A percentile compares a stretch with the other conserved stretches of the same genome.
These are phyloP conservation scores for Nothobranchius kuhntae DNA, from an alignment of 2,113 vertebrate species.

Conservation along the genomic window DNA sequence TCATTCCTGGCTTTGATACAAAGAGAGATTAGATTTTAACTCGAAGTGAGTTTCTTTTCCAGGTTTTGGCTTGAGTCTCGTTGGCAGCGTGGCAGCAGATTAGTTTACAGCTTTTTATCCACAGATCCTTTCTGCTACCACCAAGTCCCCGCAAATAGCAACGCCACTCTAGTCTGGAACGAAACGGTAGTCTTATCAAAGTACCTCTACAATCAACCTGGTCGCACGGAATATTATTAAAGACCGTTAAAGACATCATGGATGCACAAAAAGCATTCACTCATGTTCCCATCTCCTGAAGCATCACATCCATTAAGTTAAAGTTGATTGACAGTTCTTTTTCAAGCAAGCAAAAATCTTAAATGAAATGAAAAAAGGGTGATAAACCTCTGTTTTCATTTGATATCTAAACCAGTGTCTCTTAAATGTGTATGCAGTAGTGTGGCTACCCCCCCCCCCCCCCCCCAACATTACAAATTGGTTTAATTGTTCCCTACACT, in stretches of 20 bases:
- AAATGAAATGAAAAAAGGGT: too few species aligned
- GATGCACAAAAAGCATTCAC: neutral
- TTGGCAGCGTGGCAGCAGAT: constrained; percentile 21
- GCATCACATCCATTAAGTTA: too few species aligned
- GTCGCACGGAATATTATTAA: neutral
- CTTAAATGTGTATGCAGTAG: too few species aligned
- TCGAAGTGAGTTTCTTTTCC: constrained; percentile 30
- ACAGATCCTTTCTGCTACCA: neutral
- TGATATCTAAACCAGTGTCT: too few species aligned
- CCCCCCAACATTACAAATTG: too few species aligned
- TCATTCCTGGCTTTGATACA: constrained; percentile 56
- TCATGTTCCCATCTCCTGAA: too few species aligned
- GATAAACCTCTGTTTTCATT: too few species aligned
- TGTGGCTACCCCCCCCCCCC: too few species aligned
- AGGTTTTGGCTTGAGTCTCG: constrained; percentile 21
- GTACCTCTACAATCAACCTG: neutral
- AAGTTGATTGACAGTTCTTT: neutral
- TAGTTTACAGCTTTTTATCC: constrained; percentile 20
- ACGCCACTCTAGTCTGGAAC: neutral
- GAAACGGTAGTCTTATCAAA: neutral
- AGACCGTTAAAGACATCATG: neutral
- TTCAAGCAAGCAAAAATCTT: too few species aligned
- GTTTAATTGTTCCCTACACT: too few species aligned
- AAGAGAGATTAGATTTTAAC: constrained; percentile 59
- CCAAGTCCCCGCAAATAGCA: neutral